Evolutionary conservation across 2,888 invertebrate genomes (phyloP), one percentile per base, ranked within the genome.

Genomic region (Drosophila percnosoma): DNA sequence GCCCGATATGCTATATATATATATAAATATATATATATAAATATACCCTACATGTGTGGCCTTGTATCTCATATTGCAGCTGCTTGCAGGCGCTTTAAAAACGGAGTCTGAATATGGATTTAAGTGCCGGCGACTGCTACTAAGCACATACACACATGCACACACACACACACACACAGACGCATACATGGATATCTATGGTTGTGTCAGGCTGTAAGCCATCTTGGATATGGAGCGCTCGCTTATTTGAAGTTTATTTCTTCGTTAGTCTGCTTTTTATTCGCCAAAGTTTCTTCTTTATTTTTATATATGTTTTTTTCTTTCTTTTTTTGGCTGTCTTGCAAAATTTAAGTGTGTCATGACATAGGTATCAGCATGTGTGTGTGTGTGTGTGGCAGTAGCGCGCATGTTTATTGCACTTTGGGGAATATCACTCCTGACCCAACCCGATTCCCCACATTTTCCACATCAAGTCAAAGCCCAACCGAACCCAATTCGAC

Each of bases 331-430:
- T 61, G 69, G 36, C 63, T 70, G 62, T 66, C 68, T 72, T 69
- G 68, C 69, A 27, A 69, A 80, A 82, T 73, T 73, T 71, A 87
- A 84, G 85, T 84, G 82, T 80, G 85, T 68, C 80, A 77, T 66
- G 80, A 69, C 79, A 75, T 76, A 76, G 80, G 80, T 80, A 65
- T 29, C 48, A 58, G 38, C n/a, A 54, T 63, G 69, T 74, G 51
- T 72, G 53, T 67, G 52, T 58, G 42, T 52, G 54, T 67, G 51
- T 63, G 34, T 45, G 45, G 24, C 55, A 74, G 84, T 70, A 67
- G 76, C 73, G 87, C 84, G 89, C 87, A 87, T 89, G 87, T 88
- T 88, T 88, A 88, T 89, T 87, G 87, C 87, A 88, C 87, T 88
- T 87, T 89, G 38, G 87, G 87, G 87, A 88, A 85, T 89, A 83